Evolutionary conservation across 2,888 invertebrate species (phyloP).

Genomic region (Pyrochroa serraticornis): DNA sequence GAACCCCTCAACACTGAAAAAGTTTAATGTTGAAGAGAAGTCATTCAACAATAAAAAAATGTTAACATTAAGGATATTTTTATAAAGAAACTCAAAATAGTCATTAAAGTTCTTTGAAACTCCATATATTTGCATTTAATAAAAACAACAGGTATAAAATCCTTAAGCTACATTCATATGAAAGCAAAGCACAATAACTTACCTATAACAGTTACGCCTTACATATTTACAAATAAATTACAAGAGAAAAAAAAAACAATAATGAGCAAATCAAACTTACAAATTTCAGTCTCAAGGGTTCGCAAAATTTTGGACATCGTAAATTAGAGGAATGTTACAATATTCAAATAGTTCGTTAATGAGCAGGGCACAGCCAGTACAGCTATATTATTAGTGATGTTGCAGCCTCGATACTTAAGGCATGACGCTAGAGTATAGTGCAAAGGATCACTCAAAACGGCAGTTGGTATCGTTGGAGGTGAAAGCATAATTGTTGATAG

Average conservation of each 20-base stretch:
- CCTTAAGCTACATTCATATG: constrained; percentile 36
- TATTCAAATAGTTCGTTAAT: constrained; percentile 14
- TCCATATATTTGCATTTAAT: constrained; percentile 34
- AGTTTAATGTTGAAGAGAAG: constrained; percentile 16
- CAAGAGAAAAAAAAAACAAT: constrained; percentile 16
- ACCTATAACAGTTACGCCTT: constrained; percentile 2
- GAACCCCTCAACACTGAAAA: constrained; percentile 55
- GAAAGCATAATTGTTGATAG: no score
- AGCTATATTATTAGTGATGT: not conserved
- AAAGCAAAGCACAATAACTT: constrained; percentile 32
- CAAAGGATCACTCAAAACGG: no score
- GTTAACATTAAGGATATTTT: not conserved
- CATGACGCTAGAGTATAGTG: no score
- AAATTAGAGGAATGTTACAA: constrained; percentile 34
- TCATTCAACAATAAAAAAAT: not conserved
- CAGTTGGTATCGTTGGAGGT: no score
- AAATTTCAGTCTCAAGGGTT: constrained; percentile 42
- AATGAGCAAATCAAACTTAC: constrained; percentile 37
- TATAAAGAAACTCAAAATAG: no score
- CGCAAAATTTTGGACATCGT: constrained; percentile 34
- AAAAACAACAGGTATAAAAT: constrained; percentile 42
- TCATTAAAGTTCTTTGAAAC: constrained; percentile 13
- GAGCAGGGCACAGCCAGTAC: constrained; percentile 30
- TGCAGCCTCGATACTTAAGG: no score
- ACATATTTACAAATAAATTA: constrained; percentile 24